A percentile compares a stretch with the other conserved stretches of the same genome.
These are phyloP conservation scores for Leucoraja ocellata DNA, from an alignment of 2,797 vertebrate species.

Conservation along the genomic window DNA sequence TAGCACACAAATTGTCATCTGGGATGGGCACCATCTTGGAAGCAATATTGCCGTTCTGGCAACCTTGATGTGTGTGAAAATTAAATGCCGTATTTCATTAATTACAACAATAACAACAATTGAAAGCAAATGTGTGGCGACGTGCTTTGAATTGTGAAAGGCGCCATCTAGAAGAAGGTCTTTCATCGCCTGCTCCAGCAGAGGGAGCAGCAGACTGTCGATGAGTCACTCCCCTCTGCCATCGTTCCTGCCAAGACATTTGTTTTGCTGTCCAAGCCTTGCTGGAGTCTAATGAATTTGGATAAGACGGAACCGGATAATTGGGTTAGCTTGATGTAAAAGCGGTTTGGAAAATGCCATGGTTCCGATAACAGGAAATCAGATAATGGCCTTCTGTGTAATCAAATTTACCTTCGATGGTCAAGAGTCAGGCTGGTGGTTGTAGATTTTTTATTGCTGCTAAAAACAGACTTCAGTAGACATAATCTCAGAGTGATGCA, in stretches of 20 bases:
- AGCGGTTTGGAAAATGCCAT: not conserved
- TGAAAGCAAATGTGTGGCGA: not conserved
- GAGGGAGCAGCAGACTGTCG: not conserved
- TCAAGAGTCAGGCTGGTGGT: not conserved
- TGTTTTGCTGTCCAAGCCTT: not conserved
- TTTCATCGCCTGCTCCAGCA: not conserved
- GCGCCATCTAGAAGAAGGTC: not conserved
- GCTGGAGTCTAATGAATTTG: not conserved
- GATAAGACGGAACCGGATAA: not conserved
- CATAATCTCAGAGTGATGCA: not conserved
- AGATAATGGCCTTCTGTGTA: constrained; percentile 28
- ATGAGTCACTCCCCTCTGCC: not conserved
- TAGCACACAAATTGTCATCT: too few relatives aligned
- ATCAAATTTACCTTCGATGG: constrained; percentile 4
- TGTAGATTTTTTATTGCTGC: not conserved
- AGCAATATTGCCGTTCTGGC: too few relatives aligned
- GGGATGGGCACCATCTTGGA: too few relatives aligned
- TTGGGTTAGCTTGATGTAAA: constrained; percentile 11
- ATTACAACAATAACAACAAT: not conserved
- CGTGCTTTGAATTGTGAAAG: not conserved
- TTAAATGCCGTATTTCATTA: not conserved
- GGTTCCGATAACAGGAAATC: constrained; percentile 31
- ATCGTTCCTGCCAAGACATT: not conserved
- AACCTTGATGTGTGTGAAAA: not conserved
- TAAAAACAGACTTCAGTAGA: not conserved